phyloP scores from a whole-genome alignment of 2,797 vertebrate genomes.

The Atherinosoma microstoma region DNA sequence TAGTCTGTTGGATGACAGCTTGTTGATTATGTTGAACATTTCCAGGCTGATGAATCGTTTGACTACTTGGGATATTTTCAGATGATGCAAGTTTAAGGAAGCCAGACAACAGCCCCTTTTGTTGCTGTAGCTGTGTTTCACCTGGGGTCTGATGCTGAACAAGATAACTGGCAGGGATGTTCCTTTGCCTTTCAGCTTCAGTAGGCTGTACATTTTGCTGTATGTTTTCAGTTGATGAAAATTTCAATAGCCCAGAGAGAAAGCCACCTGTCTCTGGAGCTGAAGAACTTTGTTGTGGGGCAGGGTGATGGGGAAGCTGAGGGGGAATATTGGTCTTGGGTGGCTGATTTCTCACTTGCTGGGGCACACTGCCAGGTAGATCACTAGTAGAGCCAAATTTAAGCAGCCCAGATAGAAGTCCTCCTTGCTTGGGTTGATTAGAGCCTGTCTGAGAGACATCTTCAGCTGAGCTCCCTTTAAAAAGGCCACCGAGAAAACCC shows the following conservation, averaged over 20 bases:
- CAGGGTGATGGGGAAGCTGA: slow-evolving; percentile 40
- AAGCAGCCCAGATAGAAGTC: slow-evolving; percentile 83
- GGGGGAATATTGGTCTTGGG: slow-evolving; percentile 46
- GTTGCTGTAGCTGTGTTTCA: slow-evolving; percentile 53
- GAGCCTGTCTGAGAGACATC: slow-evolving; percentile 42
- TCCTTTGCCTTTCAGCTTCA: slow-evolving; percentile 49
- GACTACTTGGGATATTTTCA: slow-evolving; percentile 66
- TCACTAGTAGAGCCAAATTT: slow-evolving; percentile 78
- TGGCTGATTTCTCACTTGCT: slow-evolving; percentile 61
- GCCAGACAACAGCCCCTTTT: slow-evolving; percentile 73
- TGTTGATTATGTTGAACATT: slow-evolving; percentile 40
- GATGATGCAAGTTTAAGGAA: slow-evolving; percentile 74
- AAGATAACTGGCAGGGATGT: slow-evolving; percentile 12
- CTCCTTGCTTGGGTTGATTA: slow-evolving; percentile 76
- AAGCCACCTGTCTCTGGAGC: slow-evolving; percentile 63
- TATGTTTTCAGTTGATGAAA: slow-evolving; percentile 83
- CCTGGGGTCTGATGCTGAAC: slow-evolving; percentile 48
- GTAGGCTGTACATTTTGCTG: slow-evolving; percentile 51
- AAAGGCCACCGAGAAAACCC: slow-evolving; percentile 73
- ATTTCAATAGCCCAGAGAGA: slow-evolving; percentile 81
- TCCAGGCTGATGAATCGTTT: slow-evolving; percentile 53
- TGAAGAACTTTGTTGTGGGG: slow-evolving; percentile 59
- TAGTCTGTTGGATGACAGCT: slow-evolving; percentile 37
- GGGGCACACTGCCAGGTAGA: slow-evolving; percentile 55
- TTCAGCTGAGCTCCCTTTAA: slow-evolving; percentile 73